These are phyloP conservation scores for Antrozous pallidus DNA, from an alignment of 2,797 vertebrate genomes.

Conservation along the genomic window DNA sequence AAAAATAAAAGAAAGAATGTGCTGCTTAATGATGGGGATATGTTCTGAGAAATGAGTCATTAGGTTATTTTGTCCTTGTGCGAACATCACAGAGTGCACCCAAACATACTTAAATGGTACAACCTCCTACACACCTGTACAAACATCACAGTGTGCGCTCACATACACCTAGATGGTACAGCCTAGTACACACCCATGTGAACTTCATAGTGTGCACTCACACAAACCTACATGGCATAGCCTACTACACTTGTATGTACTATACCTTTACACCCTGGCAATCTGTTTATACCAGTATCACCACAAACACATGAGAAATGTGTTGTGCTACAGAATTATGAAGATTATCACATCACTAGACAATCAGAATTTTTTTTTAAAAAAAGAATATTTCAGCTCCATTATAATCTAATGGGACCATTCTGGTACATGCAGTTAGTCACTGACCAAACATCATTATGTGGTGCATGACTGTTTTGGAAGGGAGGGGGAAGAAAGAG, in stretches of 20 bases:
- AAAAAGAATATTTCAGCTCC: too few relatives aligned
- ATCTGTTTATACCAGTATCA: too few relatives aligned
- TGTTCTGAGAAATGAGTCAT: not conserved
- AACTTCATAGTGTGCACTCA: not conserved
- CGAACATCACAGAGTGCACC: too few relatives aligned
- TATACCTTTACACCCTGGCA: too few relatives aligned
- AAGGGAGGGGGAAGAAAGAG: not conserved
- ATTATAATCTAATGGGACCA: not conserved
- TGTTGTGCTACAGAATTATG: rapidly evolving
- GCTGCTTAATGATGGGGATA: not conserved
- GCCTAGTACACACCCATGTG: not conserved
- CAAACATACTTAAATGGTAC: not conserved
- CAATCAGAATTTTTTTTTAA: too few relatives aligned
- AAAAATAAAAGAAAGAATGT: not conserved
- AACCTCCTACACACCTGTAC: not conserved
- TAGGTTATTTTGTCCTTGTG: not conserved
- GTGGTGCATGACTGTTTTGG: too few relatives aligned
- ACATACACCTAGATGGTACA: not conserved
- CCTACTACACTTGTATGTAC: too few relatives aligned
- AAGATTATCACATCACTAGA: not conserved
- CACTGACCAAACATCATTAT: not conserved
- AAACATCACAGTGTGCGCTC: not conserved
- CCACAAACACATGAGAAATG: too few relatives aligned
- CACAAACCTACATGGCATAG: not conserved
- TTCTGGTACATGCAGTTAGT: too few relatives aligned